Base-by-base conservation (phyloP, 2,888 invertebrate genomes). In the Drosophila fungiperda region DNA sequence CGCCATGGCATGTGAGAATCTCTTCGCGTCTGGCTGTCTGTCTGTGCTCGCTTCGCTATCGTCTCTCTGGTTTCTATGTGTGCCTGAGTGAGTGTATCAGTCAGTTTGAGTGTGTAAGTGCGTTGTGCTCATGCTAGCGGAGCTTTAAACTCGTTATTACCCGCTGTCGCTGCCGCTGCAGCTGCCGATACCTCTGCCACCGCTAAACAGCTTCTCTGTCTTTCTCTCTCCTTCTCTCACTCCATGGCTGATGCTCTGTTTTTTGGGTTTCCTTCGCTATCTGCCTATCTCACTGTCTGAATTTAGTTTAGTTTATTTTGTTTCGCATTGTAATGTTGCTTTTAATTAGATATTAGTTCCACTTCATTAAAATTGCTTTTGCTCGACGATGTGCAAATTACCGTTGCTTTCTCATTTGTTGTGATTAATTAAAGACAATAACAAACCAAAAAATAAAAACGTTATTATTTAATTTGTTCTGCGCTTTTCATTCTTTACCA, bases 131-230 rank as follows among this genome's bases (percentile, higher is more conserved):
- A 72, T 76, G 83, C 71, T 83, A 81, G 87, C 68, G 71, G 60
- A 87, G 84, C 84, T 84, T 84, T 84, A 84, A 87, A 87, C 84
- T 84, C 84, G 87, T 87, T 84, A 86, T 86, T 83, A 74, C 68
- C 60, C 64, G 66, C 59, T 59, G 66, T 32, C 45, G 65, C 54
- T 32, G 53, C n/a, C 48, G 63, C 57, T 20, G 74, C 11, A 26
- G 67, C 29, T 40, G 60, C 29, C 33, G 52, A 12, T 70, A 45
- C n/a, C 58, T 33, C 52, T 50, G 58, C 54, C 73, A 61, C 60
- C 68, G 52, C 64, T 69, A 70, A 82, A 72, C 84, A 82, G 83
- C 86, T 80, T 81, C 20, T 61, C 49, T 55, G 67, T 62, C 36
- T 53, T 49, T 60, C 64, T 53, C 50, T 29, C 61, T 59, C 63